Conservation (phyloP, 2,797 vertebrate genomes). For the Phyllotis vaccarum region DNA sequence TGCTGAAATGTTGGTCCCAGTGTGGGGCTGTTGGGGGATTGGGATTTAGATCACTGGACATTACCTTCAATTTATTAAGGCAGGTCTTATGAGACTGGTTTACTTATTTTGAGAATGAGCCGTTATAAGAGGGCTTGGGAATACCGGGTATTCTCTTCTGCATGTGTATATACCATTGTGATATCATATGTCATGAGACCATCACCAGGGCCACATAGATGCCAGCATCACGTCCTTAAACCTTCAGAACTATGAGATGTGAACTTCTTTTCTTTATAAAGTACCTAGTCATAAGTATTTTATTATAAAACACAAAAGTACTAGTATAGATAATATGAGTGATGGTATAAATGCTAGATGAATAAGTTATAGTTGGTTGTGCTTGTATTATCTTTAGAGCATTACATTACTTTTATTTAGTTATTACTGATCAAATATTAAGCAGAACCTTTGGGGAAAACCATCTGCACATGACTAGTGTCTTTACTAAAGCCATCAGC, state of each 20-base stretch:
- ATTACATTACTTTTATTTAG: conserved; percentile 92
- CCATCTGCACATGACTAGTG: conserved; percentile 82
- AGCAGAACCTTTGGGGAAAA: conserved; percentile 92
- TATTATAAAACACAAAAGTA: background rate
- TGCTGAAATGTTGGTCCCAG: background rate
- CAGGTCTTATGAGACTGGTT: background rate
- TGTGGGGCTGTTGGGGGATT: background rate
- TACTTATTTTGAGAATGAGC: background rate
- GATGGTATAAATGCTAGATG: conserved; percentile 91
- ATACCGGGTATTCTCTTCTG: no score
- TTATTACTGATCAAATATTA: conserved; percentile 89
- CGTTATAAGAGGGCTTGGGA: background rate
- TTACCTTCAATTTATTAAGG: background rate
- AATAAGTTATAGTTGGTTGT: conserved; percentile 87
- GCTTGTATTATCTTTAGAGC: conserved; percentile 92
- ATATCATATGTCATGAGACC: background rate
- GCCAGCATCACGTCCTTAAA: background rate
- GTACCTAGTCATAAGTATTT: background rate
- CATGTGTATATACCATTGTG: background rate
- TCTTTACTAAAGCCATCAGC: conserved; percentile 86
- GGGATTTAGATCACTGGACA: background rate
- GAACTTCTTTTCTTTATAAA: background rate
- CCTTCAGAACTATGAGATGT: background rate
- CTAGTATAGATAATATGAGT: conserved; percentile 86
- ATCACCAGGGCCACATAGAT: background rate